Conservation (phyloP, 2,797 vertebrate genomes). For the Morus bassanus region DNA sequence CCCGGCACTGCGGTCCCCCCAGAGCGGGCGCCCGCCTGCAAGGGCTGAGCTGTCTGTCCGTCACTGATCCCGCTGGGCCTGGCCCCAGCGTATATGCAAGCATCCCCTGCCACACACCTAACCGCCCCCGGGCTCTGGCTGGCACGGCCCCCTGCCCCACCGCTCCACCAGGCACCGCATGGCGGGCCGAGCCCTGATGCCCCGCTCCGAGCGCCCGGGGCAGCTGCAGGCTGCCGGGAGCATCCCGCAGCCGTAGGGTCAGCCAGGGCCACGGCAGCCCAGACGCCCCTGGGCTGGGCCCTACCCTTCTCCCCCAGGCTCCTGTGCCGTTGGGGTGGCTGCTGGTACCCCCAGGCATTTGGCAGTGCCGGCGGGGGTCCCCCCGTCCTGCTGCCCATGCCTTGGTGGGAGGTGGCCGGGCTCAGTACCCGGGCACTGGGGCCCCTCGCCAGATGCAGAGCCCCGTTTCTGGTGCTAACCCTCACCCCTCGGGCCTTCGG, state of each 20-base stretch:
- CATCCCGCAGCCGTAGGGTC: neutral
- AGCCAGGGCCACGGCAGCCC: no score
- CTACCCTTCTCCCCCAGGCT: neutral
- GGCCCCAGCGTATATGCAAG: neutral
- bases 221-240: neutral
- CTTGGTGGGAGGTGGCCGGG: neutral
- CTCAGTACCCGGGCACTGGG: neutral
- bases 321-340: fast-evolving
- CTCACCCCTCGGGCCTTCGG: neutral
- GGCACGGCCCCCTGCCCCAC: neutral
- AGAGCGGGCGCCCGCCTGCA: neutral
- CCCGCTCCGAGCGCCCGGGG: fast-evolving
- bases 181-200: neutral
- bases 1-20: neutral
- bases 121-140: neutral
- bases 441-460: neutral
- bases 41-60: neutral
- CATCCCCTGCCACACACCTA: neutral
- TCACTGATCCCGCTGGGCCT: neutral
- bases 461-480: slow-evolving; percentile 32
- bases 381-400: fast-evolving
- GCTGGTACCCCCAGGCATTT: fast-evolving
- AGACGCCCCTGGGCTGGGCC: no score
- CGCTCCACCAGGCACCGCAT: neutral
- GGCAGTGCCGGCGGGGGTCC: fast-evolving